A percentile compares a stretch with the other conserved stretches of the same genome.
These are phyloP conservation scores for Phaethon lepturus DNA, from an alignment of 2,113 vertebrate genomes.

Conservation along the genomic window DNA sequence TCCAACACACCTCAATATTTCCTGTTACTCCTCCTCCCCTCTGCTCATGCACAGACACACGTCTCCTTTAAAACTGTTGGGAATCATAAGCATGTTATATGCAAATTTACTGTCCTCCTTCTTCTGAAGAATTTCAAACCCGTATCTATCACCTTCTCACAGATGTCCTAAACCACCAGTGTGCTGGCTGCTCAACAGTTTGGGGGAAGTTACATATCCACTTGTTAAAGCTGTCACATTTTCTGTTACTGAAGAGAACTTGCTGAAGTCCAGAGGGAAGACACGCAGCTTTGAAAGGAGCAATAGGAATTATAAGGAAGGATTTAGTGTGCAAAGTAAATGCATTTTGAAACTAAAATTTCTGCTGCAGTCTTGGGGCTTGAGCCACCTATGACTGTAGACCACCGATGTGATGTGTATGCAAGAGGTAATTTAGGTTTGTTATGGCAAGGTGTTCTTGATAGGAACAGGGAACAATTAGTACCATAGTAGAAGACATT, in stretches of 20 bases:
- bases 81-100: background rate
- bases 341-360: background rate
- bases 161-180: background rate
- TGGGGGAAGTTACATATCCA: background rate
- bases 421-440: background rate
- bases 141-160: background rate
- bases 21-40: background rate
- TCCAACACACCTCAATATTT: background rate
- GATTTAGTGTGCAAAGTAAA: background rate
- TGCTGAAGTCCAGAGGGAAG: background rate
- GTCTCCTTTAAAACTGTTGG: background rate
- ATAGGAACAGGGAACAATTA: background rate
- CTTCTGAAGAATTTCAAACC: background rate
- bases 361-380: background rate
- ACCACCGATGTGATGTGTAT: background rate
- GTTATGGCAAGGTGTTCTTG: background rate
- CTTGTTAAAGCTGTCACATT: background rate
- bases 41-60: background rate
- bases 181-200: background rate
- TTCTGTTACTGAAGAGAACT: background rate
- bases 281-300: background rate
- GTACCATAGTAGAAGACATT: background rate
- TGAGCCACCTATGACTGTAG: background rate
- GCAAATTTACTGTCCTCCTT: background rate
- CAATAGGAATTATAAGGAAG: background rate